These are phyloP conservation scores for Pygmarrhopalites habei DNA, from an alignment of 1,140 invertebrate species.

Conservation along the genomic window DNA sequence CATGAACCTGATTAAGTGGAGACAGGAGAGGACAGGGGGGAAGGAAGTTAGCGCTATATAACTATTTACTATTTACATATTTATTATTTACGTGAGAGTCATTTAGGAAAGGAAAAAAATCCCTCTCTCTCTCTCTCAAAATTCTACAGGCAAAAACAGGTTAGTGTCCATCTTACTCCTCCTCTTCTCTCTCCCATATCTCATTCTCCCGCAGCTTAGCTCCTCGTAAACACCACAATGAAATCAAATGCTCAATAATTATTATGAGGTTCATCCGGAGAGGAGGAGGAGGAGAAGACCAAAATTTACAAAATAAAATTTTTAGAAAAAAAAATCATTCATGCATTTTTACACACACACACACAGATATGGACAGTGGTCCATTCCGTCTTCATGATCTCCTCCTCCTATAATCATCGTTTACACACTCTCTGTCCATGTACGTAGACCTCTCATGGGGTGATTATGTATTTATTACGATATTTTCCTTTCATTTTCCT, in stretches of 20 bases:
- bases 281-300: too few species aligned
- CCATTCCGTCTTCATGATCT: not conserved
- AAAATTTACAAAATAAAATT: too few species aligned
- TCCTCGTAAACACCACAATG: too few species aligned
- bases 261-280: too few species aligned
- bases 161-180: not conserved
- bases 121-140: too few species aligned
- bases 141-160: not conserved
- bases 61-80: not conserved
- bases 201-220: too few species aligned
- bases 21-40: not conserved
- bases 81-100: constrained; percentile 1
- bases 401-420: not conserved
- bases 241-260: too few species aligned
- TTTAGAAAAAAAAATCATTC: not conserved
- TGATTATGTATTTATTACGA: constrained; percentile 7
- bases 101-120: not conserved
- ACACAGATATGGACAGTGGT: not conserved
- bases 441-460: not conserved
- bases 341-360: too few species aligned
- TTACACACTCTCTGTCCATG: too few species aligned
- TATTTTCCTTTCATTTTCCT: constrained; percentile 11
- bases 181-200: not conserved
- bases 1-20: not conserved
- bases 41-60: too few species aligned